Evolutionary conservation across 2,113 vertebrate genomes (phyloP), one percentile per base, ranked within the genome.

Genomic region (Lamprotornis superbus): DNA sequence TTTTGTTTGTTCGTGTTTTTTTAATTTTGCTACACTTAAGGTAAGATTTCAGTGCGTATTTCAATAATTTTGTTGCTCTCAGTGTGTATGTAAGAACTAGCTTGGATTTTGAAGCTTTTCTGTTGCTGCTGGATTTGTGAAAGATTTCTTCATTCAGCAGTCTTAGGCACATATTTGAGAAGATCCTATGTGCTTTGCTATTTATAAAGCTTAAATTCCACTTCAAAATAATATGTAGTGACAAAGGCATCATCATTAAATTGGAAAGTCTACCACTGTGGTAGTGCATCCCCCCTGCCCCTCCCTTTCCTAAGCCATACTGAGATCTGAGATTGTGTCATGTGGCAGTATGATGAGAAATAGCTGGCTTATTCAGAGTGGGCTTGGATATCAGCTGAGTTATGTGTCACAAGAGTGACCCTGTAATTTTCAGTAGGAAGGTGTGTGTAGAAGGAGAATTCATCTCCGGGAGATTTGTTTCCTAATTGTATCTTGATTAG

Each of bases 401-500:
- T 83, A 22, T 17, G 17, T 2, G 2, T 78, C 53, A 63, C 12
- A 13, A 71, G 55, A 24, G 4, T 53, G 17, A 25, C 21, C 9
- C 19, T 5, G 2, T 44, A 12, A 9, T 35, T 93, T 82, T 64
- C n/a, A 42, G 25, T 10, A 75, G 30, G 50, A 88, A 57, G 23
- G 14, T 0, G 0, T 63, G 18, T 11, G 12, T 42, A 49, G 18
- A 71, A 59, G 12, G 4, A 67, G 28, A 67, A 67, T 6, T 82
- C 2, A 1, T 59, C 18, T 88, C 37, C 15, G 56, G 19, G 24
- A 86, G 25, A 22, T 15, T 69, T 69, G 12, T 15, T 77, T 86
- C 69, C 49, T 74, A 53, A 9, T 74, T 70, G 19, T 33, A 31
- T 28, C 15, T 52, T 56, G 3, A 27, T 65, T 21, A 77, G 10